Conservation (phyloP, 2,888 invertebrate genomes). For the Patella depressa region DNA sequence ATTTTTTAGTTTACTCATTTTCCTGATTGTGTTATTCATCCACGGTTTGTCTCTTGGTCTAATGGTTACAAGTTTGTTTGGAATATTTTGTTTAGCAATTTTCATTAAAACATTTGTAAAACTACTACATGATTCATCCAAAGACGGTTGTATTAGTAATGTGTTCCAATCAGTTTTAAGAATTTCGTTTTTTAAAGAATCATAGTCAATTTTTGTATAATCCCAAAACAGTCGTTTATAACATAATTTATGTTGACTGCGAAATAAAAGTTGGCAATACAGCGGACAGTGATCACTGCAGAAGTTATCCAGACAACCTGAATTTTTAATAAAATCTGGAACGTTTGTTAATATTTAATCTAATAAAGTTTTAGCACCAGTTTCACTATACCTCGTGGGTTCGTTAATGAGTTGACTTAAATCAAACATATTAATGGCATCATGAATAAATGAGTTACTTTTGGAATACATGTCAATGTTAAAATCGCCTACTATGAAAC, state of each 20-base stretch:
- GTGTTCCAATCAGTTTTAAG: not conserved
- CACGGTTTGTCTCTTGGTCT: not conserved
- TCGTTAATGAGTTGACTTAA: not conserved
- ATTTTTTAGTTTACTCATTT: not conserved
- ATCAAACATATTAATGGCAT: not conserved
- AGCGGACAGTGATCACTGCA: not conserved
- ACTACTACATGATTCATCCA: not conserved
- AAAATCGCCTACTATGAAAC: not conserved
- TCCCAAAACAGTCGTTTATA: not conserved
- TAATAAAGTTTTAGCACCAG: not conserved
- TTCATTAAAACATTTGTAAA: not conserved
- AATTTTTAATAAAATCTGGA: not conserved
- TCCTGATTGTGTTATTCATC: not conserved
- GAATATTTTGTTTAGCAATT: not conserved
- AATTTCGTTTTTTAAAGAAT: not conserved
- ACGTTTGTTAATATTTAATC: not conserved
- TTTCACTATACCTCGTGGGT: slow-evolving; percentile 7
- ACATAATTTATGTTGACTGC: not conserved
- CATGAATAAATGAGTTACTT: slow-evolving; percentile 1
- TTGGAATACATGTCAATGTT: not conserved
- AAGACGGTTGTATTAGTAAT: not conserved
- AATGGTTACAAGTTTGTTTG: not conserved
- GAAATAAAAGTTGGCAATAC: not conserved
- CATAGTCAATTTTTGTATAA: not conserved
- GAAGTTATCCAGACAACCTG: not conserved